A percentile compares a stretch with the other conserved stretches of the same genome.
These are phyloP conservation scores for Chamaetylas fuelleborni DNA, from an alignment of 2,113 vertebrate genomes.

Conservation along the genomic window DNA sequence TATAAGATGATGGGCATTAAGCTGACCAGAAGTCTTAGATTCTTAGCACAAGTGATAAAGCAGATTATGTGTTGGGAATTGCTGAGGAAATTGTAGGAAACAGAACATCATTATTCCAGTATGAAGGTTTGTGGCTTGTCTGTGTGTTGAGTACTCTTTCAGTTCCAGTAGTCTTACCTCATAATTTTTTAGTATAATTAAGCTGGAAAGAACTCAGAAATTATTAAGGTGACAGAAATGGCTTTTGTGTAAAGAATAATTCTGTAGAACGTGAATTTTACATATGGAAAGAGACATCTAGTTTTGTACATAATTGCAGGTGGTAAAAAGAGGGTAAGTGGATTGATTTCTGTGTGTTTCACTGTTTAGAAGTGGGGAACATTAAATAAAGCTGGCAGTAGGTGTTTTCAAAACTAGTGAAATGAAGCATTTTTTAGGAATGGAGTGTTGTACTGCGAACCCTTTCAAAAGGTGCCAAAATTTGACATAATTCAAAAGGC, in stretches of 20 bases:
- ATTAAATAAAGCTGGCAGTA: not conserved
- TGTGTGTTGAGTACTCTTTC: not conserved
- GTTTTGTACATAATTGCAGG: not conserved
- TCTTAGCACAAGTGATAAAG: not conserved
- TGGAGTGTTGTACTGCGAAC: rapidly evolving
- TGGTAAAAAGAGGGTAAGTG: not conserved
- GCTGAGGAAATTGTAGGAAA: not conserved
- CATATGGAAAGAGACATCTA: not conserved
- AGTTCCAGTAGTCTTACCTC: not conserved
- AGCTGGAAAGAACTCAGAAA: not conserved
- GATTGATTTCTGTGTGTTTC: not conserved
- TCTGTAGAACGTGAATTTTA: not conserved
- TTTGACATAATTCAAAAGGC: not conserved
- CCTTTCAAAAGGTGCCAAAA: not conserved
- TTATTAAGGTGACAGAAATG: not conserved
- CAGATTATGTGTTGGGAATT: not conserved
- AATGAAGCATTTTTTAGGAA: not conserved
- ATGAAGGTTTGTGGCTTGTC: not conserved
- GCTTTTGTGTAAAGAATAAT: not conserved
- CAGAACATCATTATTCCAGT: not conserved
- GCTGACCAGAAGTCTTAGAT: not conserved
- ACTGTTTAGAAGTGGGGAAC: not conserved
- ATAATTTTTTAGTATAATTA: not conserved
- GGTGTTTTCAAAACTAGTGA: not conserved
- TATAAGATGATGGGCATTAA: not conserved